These are phyloP conservation scores for Melozone crissalis DNA, from an alignment of 2,113 vertebrate species.

Conservation along the genomic window DNA sequence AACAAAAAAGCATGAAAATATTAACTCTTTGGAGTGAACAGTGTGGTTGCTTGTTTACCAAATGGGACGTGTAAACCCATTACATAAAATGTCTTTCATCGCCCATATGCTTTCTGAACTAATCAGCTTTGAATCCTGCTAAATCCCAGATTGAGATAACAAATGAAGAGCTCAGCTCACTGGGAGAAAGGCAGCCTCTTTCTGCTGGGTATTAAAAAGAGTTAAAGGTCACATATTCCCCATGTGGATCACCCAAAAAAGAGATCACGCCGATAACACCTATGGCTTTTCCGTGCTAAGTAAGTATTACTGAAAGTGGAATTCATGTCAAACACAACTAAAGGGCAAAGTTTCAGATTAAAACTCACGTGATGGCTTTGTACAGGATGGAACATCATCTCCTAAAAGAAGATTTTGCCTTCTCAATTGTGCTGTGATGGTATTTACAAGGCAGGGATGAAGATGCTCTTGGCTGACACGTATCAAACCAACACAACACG, in stretches of 20 bases:
- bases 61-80: constrained; percentile 81
- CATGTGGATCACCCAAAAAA: constrained; percentile 38
- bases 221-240: constrained; percentile 52
- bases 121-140: constrained; percentile 88
- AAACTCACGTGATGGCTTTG: background rate
- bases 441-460: background rate
- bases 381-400: background rate
- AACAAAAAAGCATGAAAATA: background rate
- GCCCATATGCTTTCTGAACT: constrained; percentile 82
- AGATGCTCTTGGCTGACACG: accelerated
- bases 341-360: constrained; percentile 29
- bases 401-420: constrained; percentile 31
- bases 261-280: constrained; percentile 8
- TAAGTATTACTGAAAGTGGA: constrained; percentile 3
- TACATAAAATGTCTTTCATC: constrained; percentile 84
- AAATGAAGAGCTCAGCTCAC: constrained; percentile 79
- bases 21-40: background rate
- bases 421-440: background rate
- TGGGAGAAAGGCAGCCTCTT: constrained; percentile 70
- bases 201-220: constrained; percentile 28
- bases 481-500: background rate
- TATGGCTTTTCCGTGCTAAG: background rate
- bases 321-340: background rate
- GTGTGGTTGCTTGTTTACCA: constrained; percentile 36
- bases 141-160: constrained; percentile 87